Percentiles rank a stretch among this genome's conserved stretches.
Conservation (phyloP, 92 coral and sea anemone genomes). For the Heteractis magnifica region DNA sequence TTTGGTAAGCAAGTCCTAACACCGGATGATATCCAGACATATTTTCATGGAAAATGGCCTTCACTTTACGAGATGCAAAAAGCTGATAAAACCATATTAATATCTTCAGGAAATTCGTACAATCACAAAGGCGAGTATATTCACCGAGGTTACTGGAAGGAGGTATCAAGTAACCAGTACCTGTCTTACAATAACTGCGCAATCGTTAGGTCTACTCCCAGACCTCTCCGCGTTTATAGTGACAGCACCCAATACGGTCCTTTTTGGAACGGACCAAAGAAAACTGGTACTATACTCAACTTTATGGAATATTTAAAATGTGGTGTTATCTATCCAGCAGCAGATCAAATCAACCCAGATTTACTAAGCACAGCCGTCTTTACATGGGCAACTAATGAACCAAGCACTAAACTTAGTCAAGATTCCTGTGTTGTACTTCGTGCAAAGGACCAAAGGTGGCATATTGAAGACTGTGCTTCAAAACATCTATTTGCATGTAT, state of each 20-base stretch:
- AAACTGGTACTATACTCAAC: slow-evolving; percentile 70
- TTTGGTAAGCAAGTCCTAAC: slow-evolving; percentile 75
- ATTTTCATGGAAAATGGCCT: slow-evolving; percentile 77
- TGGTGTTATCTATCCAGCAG: slow-evolving; percentile 72
- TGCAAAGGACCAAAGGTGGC: slow-evolving; percentile 69
- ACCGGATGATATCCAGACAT: slow-evolving; percentile 55
- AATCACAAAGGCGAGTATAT: slow-evolving; percentile 68
- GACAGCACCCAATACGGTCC: slow-evolving; percentile 85
- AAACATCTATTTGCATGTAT: slow-evolving; percentile 66
- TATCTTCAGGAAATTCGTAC: slow-evolving; percentile 49
- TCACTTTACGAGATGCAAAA: slow-evolving; percentile 57
- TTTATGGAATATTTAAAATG: slow-evolving; percentile 68
- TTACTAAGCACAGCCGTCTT: slow-evolving; percentile 72
- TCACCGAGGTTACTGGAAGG: slow-evolving; percentile 64
- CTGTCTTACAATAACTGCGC: slow-evolving; percentile 54
- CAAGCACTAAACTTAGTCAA: slow-evolving; percentile 44
- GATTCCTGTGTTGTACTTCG: slow-evolving; percentile 53
- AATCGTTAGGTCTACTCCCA: slow-evolving; percentile 23
- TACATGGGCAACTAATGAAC: slow-evolving; percentile 81
- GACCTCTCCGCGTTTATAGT: slow-evolving; percentile 65
- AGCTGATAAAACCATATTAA: slow-evolving; percentile 62
- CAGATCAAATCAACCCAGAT: slow-evolving; percentile 82
- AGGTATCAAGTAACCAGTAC: slow-evolving; percentile 55
- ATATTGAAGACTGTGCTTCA: slow-evolving; percentile 52
- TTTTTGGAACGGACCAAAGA: slow-evolving; percentile 78